Evolutionary conservation across 2,797 vertebrate species (phyloP).

Genomic region (Gorsachius magnificus): DNA sequence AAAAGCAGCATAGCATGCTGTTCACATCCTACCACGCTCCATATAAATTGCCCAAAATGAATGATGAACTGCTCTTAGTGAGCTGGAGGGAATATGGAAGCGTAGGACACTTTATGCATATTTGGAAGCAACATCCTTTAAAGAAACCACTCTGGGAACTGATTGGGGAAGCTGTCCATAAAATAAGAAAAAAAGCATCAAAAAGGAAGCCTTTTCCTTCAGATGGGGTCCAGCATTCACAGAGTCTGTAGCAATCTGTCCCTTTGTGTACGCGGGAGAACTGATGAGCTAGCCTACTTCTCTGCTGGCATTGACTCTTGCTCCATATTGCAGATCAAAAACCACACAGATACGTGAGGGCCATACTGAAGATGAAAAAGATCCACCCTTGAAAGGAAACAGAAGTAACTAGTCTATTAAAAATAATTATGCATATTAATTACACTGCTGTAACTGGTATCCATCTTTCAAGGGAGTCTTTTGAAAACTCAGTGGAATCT

Average conservation of each 20-base stretch:
- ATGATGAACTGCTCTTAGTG: background rate
- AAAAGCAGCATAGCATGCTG: background rate
- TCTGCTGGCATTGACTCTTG: background rate
- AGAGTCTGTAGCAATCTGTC: background rate
- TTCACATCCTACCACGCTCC: background rate
- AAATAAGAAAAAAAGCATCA: background rate
- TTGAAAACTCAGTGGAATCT: background rate
- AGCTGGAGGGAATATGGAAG: background rate
- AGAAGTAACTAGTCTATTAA: background rate
- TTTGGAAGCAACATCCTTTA: background rate
- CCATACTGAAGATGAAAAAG: background rate
- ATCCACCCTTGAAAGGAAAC: background rate
- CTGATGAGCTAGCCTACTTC: background rate
- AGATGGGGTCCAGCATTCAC: background rate
- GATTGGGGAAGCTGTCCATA: background rate
- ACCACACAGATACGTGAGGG: background rate
- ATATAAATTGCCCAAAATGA: background rate
- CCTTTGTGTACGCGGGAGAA: background rate
- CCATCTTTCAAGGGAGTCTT: background rate
- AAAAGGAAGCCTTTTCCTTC: background rate
- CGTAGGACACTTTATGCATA: background rate
- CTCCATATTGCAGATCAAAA: background rate
- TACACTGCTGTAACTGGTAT: background rate
- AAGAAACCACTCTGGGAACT: background rate
- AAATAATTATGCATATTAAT: background rate